Percentiles rank a stretch among this genome's conserved stretches.
Conservation (phyloP, 1,140 invertebrate species). For the Lepidostoma basale region DNA sequence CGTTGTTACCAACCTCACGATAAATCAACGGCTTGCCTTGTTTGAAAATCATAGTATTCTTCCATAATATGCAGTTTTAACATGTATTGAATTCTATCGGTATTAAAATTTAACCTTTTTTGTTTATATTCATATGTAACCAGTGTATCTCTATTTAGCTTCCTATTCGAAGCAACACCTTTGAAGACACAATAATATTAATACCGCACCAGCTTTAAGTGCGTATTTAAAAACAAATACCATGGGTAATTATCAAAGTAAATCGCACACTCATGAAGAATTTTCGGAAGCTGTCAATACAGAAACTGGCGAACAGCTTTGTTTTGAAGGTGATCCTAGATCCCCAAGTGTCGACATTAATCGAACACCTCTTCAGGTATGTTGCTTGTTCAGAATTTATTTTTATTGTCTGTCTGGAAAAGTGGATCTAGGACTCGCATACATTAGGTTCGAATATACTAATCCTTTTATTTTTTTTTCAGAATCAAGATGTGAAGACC, state of each 20-base stretch:
- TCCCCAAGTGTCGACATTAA: slow-evolving; percentile 39
- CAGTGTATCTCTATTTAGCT: too few species aligned
- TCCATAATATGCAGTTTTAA: too few species aligned
- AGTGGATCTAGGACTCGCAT: too few species aligned
- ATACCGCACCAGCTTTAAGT: neutral
- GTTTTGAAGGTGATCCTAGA: slow-evolving; percentile 28
- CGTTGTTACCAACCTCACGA: too few species aligned
- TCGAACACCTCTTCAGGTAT: slow-evolving; percentile 40
- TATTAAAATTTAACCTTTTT: too few species aligned
- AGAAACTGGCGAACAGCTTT: neutral
- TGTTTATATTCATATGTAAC: too few species aligned
- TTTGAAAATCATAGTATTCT: too few species aligned
- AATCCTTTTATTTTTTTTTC: slow-evolving; percentile 4
- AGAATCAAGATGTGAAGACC: slow-evolving; percentile 17
- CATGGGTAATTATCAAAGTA: slow-evolving; percentile 24
- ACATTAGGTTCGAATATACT: too few species aligned
- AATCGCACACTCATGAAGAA: neutral
- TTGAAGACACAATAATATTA: neutral
- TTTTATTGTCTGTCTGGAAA: too few species aligned
- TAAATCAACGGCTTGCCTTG: too few species aligned
- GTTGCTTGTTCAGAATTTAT: neutral
- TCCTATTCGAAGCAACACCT: too few species aligned
- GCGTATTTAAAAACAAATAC: neutral
- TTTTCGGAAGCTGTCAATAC: neutral
- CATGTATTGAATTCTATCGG: neutral